Evolutionary conservation across 2,888 invertebrate species (phyloP), one percentile per base, ranked within the genome.

Genomic region (Polymixis lichenea): DNA sequence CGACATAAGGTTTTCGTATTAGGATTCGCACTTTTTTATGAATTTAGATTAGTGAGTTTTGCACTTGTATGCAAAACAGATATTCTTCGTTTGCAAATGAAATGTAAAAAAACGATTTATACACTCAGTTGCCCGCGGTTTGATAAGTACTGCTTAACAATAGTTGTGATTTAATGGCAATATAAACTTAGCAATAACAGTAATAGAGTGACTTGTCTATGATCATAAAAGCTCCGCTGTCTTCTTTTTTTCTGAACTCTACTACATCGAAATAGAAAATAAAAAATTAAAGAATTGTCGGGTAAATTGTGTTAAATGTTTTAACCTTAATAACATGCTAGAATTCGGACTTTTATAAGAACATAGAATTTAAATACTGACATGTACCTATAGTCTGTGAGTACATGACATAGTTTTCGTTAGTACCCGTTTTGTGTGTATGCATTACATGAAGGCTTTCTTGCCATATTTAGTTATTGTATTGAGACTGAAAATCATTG

Each of bases 401-500:
- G 66, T 86, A 84, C 86, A 87, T 86, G 88, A 86, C 87, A 87
- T 70, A 73, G 55, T 85, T 72, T 64, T 68, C 53, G 38, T 72
- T 85, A 70, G 64, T 72, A 66, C 25, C 70, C 69, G 46, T 74
- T 84, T 73, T 74, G 56, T 80, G 55, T 84, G 68, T 71, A 71
- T 69, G 60, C n/a, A 61, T 56, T 64, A 70, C 64, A 77, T 66
- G 72, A 83, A 85, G 80, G 83, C 82, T 71, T 83, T 91, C 90
- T 91, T 91, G 91, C 91, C 91, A 90, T 90, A 89, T 85, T 89
- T 86, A 76, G 72, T 82, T 85, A 78, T 81, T 79, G 75, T 82
- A 78, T 83, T 83, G 82, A 89, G 89, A 89, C 90, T 90, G 87
- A 90, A 84, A 81, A 84, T 80, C 73, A 77, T 82, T 87, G 77